Evolutionary conservation across 1,140 invertebrate genomes (phyloP).

Genomic region (Drosophila neocordata): DNA sequence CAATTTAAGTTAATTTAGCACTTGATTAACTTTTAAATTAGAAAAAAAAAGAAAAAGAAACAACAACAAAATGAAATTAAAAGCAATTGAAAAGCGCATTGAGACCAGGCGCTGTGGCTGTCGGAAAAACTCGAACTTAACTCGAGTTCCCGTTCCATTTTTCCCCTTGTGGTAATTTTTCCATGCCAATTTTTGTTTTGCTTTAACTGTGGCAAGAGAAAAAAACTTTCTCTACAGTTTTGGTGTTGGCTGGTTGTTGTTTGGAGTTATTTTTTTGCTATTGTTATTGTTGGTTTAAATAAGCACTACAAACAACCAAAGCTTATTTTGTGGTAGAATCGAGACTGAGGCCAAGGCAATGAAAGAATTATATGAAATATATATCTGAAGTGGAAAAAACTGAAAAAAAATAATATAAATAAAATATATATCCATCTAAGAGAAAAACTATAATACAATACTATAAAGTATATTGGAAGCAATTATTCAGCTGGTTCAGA

Average conservation of each 20-base stretch:
- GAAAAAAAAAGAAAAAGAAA: slow-evolving; percentile 10
- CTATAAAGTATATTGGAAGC: too few relatives aligned
- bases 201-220: slow-evolving; percentile 61
- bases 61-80: slow-evolving; percentile 20
- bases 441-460: too few relatives aligned
- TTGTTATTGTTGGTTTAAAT: slow-evolving; percentile 60
- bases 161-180: slow-evolving; percentile 17
- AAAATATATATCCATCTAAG: too few relatives aligned
- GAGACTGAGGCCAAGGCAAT: slow-evolving; percentile 25
- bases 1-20: slow-evolving; percentile 76
- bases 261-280: slow-evolving; percentile 51
- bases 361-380: background rate
- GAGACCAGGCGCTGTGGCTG: slow-evolving; percentile 61
- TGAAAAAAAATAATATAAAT: too few relatives aligned
- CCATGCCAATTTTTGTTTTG: slow-evolving; percentile 36
- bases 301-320: slow-evolving; percentile 59
- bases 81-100: slow-evolving; percentile 74
- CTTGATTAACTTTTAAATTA: slow-evolving; percentile 69
- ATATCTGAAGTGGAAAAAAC: background rate
- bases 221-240: slow-evolving; percentile 67
- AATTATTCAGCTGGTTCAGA: too few relatives aligned
- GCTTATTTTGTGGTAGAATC: slow-evolving; percentile 13
- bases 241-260: slow-evolving; percentile 67
- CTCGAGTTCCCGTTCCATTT: slow-evolving; percentile 25
- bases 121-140: slow-evolving; percentile 59